Evolutionary conservation across 2,888 invertebrate genomes (phyloP).

Genomic region (Drosophila formosana): DNA sequence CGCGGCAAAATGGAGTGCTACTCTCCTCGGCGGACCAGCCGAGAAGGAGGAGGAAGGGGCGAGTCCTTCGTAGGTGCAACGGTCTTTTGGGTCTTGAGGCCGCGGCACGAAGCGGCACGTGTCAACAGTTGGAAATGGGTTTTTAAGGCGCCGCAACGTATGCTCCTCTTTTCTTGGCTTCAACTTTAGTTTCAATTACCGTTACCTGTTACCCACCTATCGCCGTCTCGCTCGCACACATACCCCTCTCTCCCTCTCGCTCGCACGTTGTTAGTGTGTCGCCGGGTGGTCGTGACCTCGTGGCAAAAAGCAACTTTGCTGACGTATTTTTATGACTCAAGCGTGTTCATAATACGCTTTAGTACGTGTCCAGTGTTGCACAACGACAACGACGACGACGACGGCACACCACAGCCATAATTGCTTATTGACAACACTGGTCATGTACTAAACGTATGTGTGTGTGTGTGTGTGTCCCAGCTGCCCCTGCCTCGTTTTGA

Average conservation of each 20-base stretch:
- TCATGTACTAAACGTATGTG: neutral
- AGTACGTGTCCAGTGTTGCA: constrained; percentile 59
- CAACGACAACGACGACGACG: constrained; percentile 17
- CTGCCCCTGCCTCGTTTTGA: neutral
- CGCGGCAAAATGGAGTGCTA: constrained; percentile 21
- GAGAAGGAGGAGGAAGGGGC: neutral
- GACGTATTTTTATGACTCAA: constrained; percentile 64
- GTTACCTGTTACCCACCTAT: constrained; percentile 67
- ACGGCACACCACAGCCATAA: constrained; percentile 9
- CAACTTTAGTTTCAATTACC: constrained; percentile 78
- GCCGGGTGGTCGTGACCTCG: constrained; percentile 40
- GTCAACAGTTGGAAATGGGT: constrained; percentile 80
- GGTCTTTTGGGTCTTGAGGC: constrained; percentile 42
- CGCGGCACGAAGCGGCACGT: constrained; percentile 70
- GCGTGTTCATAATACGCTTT: constrained; percentile 61
- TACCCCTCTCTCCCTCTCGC: neutral
- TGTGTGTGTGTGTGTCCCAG: neutral
- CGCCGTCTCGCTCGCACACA: neutral
- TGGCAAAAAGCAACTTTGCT: constrained; percentile 50
- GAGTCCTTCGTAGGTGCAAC: neutral
- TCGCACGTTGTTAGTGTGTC: constrained; percentile 41
- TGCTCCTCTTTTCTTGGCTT: constrained; percentile 72
- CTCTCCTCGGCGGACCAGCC: neutral
- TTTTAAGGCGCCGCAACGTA: constrained; percentile 78
- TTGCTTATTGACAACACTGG: constrained; percentile 26